Evolutionary conservation across 2,113 vertebrate species (phyloP).

Genomic region (Bubo blakistoni): DNA sequence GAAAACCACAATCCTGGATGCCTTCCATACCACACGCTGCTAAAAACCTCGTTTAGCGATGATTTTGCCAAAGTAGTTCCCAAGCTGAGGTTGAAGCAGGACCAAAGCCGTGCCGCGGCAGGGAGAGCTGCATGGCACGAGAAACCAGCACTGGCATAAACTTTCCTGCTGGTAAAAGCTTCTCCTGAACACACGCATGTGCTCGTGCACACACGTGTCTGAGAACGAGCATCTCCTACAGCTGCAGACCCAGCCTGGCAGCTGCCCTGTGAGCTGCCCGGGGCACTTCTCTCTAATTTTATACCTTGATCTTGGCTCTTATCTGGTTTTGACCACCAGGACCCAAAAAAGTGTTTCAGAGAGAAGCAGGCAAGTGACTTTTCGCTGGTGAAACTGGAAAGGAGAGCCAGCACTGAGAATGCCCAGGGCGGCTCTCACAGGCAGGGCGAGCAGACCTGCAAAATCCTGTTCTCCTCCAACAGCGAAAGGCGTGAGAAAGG

Average conservation of each 20-base stretch:
- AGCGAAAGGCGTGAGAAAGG: neutral
- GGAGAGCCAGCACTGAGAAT: neutral
- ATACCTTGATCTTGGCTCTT: rapidly evolving
- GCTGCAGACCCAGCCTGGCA: neutral
- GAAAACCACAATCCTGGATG: constrained; percentile 35
- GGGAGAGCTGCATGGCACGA: neutral
- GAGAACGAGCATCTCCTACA: neutral
- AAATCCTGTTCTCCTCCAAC: neutral
- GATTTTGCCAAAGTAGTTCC: constrained; percentile 19
- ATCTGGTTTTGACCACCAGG: neutral
- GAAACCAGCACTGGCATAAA: rapidly evolving
- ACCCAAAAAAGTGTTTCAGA: neutral
- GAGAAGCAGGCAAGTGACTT: neutral
- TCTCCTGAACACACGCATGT: neutral
- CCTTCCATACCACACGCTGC: neutral
- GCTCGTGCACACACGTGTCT: rapidly evolving
- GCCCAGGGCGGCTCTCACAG: rapidly evolving
- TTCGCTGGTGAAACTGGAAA: neutral
- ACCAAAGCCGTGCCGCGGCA: rapidly evolving
- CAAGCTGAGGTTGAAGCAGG: neutral
- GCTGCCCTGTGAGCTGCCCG: rapidly evolving
- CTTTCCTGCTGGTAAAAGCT: neutral
- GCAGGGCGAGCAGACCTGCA: neutral
- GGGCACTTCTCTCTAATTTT: rapidly evolving
- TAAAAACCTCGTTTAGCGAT: neutral